Conservation (phyloP, 1,140 invertebrate species). For the Drosophila cardini region DNA sequence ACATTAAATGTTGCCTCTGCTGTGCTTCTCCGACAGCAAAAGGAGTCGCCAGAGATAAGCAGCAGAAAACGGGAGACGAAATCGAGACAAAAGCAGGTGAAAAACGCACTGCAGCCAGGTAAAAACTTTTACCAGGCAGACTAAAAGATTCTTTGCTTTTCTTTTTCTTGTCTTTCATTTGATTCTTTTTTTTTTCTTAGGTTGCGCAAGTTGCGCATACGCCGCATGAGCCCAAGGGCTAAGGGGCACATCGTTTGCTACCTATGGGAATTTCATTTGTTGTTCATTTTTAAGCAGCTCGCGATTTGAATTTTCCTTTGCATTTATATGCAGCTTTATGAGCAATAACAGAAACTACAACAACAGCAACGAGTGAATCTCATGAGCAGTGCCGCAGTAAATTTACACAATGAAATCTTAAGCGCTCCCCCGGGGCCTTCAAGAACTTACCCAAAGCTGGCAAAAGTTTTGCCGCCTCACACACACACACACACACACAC, state of each 20-base stretch:
- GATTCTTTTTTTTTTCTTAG: background rate
- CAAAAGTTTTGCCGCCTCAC: constrained; percentile 37
- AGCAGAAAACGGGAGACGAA: constrained; percentile 16
- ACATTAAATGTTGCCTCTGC: constrained; percentile 69
- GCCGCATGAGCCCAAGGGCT: constrained; percentile 48
- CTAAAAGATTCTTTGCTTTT: constrained; percentile 9
- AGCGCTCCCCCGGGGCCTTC: constrained; percentile 70
- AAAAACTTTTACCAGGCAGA: constrained; percentile 53
- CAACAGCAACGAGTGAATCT: constrained; percentile 28
- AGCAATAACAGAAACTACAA: constrained; percentile 12
- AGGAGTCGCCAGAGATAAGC: background rate
- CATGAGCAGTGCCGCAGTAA: constrained; percentile 61
- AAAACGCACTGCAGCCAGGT: constrained; percentile 45
- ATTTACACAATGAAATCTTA: constrained; percentile 82
- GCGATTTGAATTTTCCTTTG: constrained; percentile 69
- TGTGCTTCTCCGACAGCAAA: constrained; percentile 5
- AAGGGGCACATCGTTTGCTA: constrained; percentile 30
- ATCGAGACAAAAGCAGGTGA: constrained; percentile 60
- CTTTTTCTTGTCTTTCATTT: background rate
- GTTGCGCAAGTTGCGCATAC: constrained; percentile 58
- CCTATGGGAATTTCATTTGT: constrained; percentile 78
- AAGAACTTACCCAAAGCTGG: constrained; percentile 35
- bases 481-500: constrained; percentile 12
- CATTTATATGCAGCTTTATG: constrained; percentile 55
- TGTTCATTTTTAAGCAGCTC: constrained; percentile 78